Percentiles rank a stretch among this genome's conserved stretches.
These are phyloP conservation scores for Pangasius krempfi DNA, from an alignment of 2,797 vertebrate species.

Conservation along the genomic window DNA sequence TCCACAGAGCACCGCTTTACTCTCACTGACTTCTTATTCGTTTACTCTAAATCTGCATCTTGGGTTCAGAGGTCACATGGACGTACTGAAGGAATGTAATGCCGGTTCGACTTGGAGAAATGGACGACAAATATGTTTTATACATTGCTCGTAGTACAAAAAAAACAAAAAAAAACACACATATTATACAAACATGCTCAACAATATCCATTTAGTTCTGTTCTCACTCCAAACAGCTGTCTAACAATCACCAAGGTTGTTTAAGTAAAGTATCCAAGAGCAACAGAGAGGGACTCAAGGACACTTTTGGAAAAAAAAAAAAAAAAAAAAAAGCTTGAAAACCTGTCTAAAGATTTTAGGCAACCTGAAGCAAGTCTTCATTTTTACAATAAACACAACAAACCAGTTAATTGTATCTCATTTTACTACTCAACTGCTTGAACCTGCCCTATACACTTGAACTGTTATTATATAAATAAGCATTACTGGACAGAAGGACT, in stretches of 20 bases:
- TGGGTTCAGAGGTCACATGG: slow-evolving; percentile 62
- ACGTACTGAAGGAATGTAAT: slow-evolving; percentile 61
- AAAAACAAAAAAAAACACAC: background rate
- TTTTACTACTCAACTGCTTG: slow-evolving; percentile 69
- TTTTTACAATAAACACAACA: slow-evolving; percentile 55
- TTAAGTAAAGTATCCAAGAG: slow-evolving; percentile 67
- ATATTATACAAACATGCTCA: slow-evolving; percentile 34
- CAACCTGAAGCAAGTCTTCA: slow-evolving; percentile 57
- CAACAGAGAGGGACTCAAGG: slow-evolving; percentile 69
- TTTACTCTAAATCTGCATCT: slow-evolving; percentile 63
- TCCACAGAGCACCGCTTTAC: slow-evolving; percentile 66
- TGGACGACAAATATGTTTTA: slow-evolving; percentile 60
- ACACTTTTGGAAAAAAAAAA: slow-evolving; percentile 34
- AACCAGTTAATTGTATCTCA: slow-evolving; percentile 66
- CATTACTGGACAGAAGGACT: slow-evolving; percentile 82
- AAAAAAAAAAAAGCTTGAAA: slow-evolving; percentile 50
- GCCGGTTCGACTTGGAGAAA: slow-evolving; percentile 61
- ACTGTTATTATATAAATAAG: slow-evolving; percentile 77
- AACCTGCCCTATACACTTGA: slow-evolving; percentile 87
- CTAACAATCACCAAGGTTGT: slow-evolving; percentile 63
- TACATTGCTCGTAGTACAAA: slow-evolving; percentile 40
- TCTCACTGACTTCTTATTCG: slow-evolving; percentile 52
- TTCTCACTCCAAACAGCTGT: slow-evolving; percentile 63
- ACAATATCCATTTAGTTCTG: slow-evolving; percentile 44
- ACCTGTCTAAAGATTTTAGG: slow-evolving; percentile 53